Conservation (phyloP, 2,113 vertebrate genomes). For the Hepsetus odoe region DNA sequence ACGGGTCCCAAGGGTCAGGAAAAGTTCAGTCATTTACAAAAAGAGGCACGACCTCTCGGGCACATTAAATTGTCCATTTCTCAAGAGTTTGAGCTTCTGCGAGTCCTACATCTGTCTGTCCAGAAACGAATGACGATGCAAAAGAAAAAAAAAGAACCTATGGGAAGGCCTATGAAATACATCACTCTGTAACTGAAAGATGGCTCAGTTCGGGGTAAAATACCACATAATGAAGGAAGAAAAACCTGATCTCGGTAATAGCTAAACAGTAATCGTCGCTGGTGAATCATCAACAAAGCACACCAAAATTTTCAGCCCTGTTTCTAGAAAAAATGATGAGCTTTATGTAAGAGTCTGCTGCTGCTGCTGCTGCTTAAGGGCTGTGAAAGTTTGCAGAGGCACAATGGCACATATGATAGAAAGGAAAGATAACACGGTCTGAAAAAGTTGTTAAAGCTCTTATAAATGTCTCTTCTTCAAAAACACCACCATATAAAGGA, state of each 20-base stretch:
- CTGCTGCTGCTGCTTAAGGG: neutral
- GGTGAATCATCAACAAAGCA: neutral
- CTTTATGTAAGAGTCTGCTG: too few relatives aligned
- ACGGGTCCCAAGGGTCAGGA: conserved; percentile 67
- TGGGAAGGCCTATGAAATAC: neutral
- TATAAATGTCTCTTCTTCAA: neutral
- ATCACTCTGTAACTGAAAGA: conserved; percentile 11
- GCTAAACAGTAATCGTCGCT: neutral
- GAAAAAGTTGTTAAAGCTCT: neutral
- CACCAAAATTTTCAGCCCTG: neutral
- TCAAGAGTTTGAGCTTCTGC: conserved; percentile 45
- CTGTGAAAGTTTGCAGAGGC: neutral
- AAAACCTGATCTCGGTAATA: neutral
- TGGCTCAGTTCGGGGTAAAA: neutral
- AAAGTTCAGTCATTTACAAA: conserved; percentile 66
- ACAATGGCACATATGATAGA: neutral
- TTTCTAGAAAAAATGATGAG: neutral
- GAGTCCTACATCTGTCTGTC: conserved; percentile 24
- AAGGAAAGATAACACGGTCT: neutral
- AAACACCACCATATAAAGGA: neutral
- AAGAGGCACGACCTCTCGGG: conserved; percentile 51
- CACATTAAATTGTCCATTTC: conserved; percentile 56
- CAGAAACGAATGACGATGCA: conserved; percentile 30
- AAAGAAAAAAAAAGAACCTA: conserved; percentile 22
- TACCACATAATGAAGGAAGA: neutral